Evolutionary conservation across 2,113 vertebrate genomes (phyloP), one percentile per base, ranked within the genome.

Genomic region (Cinclus cinclus): DNA sequence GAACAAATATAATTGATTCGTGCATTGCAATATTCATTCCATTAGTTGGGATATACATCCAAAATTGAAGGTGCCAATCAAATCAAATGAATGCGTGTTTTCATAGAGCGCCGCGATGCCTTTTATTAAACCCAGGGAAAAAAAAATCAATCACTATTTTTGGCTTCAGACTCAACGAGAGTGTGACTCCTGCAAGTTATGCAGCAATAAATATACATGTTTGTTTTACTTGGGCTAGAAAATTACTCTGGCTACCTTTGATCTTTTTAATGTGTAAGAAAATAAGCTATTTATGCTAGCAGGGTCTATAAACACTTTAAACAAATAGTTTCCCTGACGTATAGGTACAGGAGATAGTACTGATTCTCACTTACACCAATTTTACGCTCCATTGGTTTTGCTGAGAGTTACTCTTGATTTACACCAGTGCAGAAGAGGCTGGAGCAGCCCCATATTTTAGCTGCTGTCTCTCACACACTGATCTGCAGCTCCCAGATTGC

Each of bases 21-120:
- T 95, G 53, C 80, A 77, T 67, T 88, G 74, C 82, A 96, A 96
- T 97, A 97, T 95, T 96, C 92, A 87, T 97, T 88, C 83, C 94
- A 96, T 97, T 97, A 98, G 85, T 87, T 74, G 65, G 89, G 91
- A 91, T 96, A 92, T 92, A 89, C 81, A 95, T 81, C 67, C 63
- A 83, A 87, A 98, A 98, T 96, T 95, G 96, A 86, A 96, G 91
- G 67, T 97, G 97, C 97, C 97, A 97, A 95, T 98, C 98, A 98
- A 85, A 95, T 33, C 11, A 96, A 96, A 96, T 78, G 71, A 97
- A 97, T 95, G 70, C 44, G 13, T 93, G 82, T 94, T 96, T 95
- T 96, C 93, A 65, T 12, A 75, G 68, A 93, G 83, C 41, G 37
- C 79, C 28, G 14, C 55, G 46, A 93, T 96, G 96, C 75, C 79